These are phyloP conservation scores for Campopleginae sp. DNA, from an alignment of 2,888 invertebrate species.

Conservation along the genomic window DNA sequence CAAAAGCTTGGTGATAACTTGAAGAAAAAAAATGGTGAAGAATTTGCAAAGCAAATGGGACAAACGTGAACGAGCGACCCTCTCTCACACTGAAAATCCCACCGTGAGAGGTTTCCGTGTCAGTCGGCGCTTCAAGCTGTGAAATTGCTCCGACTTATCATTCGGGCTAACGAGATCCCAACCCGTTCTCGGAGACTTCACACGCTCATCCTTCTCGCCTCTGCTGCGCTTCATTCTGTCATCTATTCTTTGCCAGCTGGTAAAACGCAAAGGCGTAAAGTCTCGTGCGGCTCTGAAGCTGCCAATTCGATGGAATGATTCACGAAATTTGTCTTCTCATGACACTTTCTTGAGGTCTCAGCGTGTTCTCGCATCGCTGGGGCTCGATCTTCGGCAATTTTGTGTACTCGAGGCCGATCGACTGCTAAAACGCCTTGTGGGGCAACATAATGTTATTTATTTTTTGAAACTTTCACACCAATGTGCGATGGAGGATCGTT, in stretches of 20 bases:
- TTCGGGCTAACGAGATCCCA: slow-evolving; percentile 82
- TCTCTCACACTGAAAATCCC: slow-evolving; percentile 12
- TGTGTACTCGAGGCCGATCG: not conserved
- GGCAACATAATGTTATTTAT: not conserved
- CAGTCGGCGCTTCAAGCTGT: slow-evolving; percentile 77
- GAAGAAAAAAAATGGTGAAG: not conserved
- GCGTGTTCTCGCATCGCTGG: not conserved
- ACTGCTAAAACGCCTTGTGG: not conserved
- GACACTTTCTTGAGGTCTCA: slow-evolving; percentile 6
- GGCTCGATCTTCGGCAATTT: not conserved
- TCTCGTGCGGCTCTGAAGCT: slow-evolving; percentile 38
- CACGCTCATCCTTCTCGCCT: slow-evolving; percentile 72
- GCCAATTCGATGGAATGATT: slow-evolving; percentile 34
- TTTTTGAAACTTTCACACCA: slow-evolving; percentile 53
- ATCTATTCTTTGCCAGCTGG: slow-evolving; percentile 65
- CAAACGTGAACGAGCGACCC: slow-evolving; percentile 7
- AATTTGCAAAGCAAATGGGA: slow-evolving; percentile 14
- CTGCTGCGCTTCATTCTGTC: slow-evolving; percentile 71
- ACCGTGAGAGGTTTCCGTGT: slow-evolving; percentile 62
- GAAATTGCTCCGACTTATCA: slow-evolving; percentile 83
- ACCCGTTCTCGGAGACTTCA: slow-evolving; percentile 79
- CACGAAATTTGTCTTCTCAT: slow-evolving; percentile 25
- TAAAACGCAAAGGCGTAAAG: slow-evolving; percentile 59
- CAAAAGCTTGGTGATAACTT: not conserved
- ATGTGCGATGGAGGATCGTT: slow-evolving; percentile 50